Evolutionary conservation across 2,888 invertebrate species (phyloP).

Genomic region (Strigamia transsilvanica): DNA sequence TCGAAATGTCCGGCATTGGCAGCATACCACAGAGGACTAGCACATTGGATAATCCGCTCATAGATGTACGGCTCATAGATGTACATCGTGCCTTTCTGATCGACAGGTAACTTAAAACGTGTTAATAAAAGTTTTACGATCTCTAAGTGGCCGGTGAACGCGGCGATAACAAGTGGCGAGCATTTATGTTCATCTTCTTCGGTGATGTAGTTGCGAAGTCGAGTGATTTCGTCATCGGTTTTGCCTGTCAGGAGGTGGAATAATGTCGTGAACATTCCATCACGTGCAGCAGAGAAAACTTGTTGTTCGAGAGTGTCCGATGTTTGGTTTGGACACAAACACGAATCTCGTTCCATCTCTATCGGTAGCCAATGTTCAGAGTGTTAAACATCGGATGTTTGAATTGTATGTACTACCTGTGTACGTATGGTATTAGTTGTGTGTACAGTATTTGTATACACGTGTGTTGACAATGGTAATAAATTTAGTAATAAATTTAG

Average conservation of each 20-base stretch:
- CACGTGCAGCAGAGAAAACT: slow-evolving; percentile 82
- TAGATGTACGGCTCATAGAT: slow-evolving; percentile 86
- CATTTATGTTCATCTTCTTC: slow-evolving; percentile 85
- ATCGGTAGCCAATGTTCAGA: too few relatives aligned
- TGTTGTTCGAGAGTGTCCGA: slow-evolving; percentile 71
- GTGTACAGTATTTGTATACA: too few relatives aligned
- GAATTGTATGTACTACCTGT: too few relatives aligned
- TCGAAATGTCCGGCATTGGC: slow-evolving; percentile 75
- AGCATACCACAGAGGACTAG: slow-evolving; percentile 92
- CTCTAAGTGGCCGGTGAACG: slow-evolving; percentile 80
- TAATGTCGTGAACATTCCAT: slow-evolving; percentile 82
- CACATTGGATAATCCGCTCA: slow-evolving; percentile 88
- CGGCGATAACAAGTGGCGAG: slow-evolving; percentile 87
- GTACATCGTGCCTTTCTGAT: slow-evolving; percentile 85
- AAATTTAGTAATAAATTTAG: too few relatives aligned
- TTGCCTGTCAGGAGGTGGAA: slow-evolving; percentile 78
- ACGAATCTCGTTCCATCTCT: not conserved
- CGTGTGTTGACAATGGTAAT: too few relatives aligned
- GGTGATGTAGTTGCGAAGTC: slow-evolving; percentile 78
- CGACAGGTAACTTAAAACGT: slow-evolving; percentile 80
- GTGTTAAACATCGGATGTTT: too few relatives aligned
- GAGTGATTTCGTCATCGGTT: slow-evolving; percentile 70
- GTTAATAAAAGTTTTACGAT: slow-evolving; percentile 82
- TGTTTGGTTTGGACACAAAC: slow-evolving; percentile 57
- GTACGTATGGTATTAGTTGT: too few relatives aligned